Conservation (phyloP, 2,113 vertebrate species). For the Oostethus manadensis region DNA sequence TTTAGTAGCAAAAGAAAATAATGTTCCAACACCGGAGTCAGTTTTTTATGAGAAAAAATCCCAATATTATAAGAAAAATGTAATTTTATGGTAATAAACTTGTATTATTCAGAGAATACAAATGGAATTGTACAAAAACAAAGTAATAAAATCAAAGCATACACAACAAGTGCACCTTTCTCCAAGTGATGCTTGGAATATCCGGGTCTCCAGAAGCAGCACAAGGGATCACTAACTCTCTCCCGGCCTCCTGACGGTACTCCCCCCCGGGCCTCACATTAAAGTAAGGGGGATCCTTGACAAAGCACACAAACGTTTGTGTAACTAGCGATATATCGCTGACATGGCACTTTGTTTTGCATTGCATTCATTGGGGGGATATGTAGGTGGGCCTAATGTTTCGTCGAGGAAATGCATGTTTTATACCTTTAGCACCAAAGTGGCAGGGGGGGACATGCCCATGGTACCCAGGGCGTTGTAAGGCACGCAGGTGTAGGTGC, state of each 20-base stretch:
- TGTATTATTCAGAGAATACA: neutral
- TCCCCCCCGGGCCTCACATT: conserved; percentile 99
- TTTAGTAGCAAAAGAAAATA: no score
- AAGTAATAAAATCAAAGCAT: neutral
- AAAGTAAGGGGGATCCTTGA: conserved; percentile 97
- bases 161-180: conserved; percentile 77
- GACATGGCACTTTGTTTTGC: no score
- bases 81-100: neutral
- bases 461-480: conserved; percentile 98
- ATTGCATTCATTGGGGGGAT: no score
- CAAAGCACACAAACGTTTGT: conserved; percentile 7
- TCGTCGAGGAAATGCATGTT: neutral
- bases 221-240: conserved; percentile 96
- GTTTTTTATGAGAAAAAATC: neutral
- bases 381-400: no score
- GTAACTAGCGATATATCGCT: neutral
- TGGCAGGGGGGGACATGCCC: conserved; percentile 96
- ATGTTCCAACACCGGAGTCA: no score
- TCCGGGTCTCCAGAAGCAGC: conserved; percentile 96
- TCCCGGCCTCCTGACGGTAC: conserved; percentile 97
- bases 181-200: conserved; percentile 93
- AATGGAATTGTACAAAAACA: neutral
- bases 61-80: neutral
- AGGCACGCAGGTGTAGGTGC: conserved; percentile 99
- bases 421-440: conserved; percentile 96